Percentiles rank a stretch among this genome's conserved stretches.
phyloP scores from a whole-genome alignment of 2,113 vertebrate genomes.

The Asarcornis scutulata region DNA sequence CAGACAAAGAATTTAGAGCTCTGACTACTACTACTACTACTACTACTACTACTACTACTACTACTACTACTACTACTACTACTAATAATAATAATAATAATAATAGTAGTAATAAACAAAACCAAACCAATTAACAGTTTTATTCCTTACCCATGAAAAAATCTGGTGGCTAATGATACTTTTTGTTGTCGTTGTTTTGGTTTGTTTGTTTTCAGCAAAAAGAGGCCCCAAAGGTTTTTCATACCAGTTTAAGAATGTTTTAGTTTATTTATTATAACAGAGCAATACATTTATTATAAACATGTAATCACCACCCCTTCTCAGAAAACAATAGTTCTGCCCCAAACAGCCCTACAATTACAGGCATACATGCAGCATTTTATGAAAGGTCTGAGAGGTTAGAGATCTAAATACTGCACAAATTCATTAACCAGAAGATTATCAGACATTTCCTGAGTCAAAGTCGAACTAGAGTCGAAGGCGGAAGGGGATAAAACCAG shows the following conservation, averaged over 20 bases:
- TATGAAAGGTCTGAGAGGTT: background rate
- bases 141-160: background rate
- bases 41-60: background rate
- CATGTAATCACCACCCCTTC: fast-evolving
- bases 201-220: background rate
- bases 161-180: no score
- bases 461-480: no score
- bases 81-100: no score
- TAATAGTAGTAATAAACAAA: background rate
- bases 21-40: background rate
- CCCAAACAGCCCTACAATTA: background rate
- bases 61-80: no score
- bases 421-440: background rate
- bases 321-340: background rate
- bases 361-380: background rate
- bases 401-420: background rate
- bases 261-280: background rate
- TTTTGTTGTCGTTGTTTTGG: background rate
- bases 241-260: background rate
- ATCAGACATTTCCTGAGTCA: background rate
- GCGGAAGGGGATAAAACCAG: no score
- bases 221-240: fast-evolving
- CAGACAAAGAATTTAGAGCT: background rate
- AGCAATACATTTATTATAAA: background rate
- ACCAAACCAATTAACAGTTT: background rate